Conservation (phyloP, 2,797 vertebrate genomes). For the Pangasius macronema region DNA sequence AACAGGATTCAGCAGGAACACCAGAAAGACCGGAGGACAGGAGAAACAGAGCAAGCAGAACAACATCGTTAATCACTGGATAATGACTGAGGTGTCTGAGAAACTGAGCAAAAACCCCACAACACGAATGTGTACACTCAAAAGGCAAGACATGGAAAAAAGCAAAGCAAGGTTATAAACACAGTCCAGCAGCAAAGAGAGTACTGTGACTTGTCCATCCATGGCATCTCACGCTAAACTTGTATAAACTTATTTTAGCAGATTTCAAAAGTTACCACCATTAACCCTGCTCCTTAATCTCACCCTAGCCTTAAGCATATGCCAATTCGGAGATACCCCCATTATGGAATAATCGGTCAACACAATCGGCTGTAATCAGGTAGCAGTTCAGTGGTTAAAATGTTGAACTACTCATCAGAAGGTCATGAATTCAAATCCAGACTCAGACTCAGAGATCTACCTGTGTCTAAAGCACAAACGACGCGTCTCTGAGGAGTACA, state of each 20-base stretch:
- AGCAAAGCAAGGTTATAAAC: background rate
- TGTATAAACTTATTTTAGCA: background rate
- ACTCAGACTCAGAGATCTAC: background rate
- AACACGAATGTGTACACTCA: background rate
- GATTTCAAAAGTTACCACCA: background rate
- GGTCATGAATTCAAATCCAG: background rate
- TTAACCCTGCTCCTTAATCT: background rate
- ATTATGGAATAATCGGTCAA: background rate
- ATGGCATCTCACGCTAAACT: background rate
- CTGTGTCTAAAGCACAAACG: background rate
- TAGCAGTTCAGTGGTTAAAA: too few relatives aligned
- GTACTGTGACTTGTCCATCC: background rate
- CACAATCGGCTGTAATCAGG: background rate
- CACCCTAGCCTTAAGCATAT: background rate
- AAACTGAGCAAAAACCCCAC: background rate
- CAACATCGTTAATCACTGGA: background rate
- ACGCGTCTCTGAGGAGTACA: background rate
- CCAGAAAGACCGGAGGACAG: background rate
- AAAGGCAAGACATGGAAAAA: background rate
- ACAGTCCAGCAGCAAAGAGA: background rate
- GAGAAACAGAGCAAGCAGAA: background rate
- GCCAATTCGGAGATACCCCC: background rate
- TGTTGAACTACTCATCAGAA: background rate
- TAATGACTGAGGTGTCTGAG: background rate
- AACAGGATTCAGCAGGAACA: conserved; percentile 5